phyloP scores from a whole-genome alignment of 2,797 vertebrate species.

The Anguilla megastoma region DNA sequence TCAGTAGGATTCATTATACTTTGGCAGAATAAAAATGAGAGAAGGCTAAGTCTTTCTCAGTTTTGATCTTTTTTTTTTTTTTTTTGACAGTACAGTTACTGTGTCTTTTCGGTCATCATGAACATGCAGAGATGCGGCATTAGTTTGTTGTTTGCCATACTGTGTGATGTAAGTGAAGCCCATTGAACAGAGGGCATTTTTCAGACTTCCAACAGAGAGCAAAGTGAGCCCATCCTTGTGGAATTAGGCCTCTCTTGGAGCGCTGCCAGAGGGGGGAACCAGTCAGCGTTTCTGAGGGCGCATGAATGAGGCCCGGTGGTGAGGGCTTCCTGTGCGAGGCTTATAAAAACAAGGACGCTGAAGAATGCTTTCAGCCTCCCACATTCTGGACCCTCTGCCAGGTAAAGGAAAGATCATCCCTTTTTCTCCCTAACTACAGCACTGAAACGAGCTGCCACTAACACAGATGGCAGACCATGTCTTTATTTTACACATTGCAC shows the following conservation, averaged over 20 bases:
- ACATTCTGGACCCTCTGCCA: conserved; percentile 67
- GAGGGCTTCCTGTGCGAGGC: conserved; percentile 72
- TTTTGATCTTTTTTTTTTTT: neutral
- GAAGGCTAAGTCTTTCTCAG: neutral
- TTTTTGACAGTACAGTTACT: neutral
- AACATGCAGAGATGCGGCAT: conserved; percentile 21
- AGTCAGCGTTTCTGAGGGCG: conserved; percentile 74
- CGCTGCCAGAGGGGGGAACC: conserved; percentile 64
- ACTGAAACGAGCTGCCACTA: neutral
- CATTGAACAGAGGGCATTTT: conserved; percentile 31
- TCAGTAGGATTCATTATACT: neutral
- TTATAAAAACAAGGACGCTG: conserved; percentile 70
- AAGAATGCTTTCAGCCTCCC: conserved; percentile 60
- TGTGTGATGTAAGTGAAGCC: conserved; percentile 61
- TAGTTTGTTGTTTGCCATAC: conserved; percentile 62
- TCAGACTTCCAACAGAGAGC: neutral
- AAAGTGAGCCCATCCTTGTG: conserved; percentile 25
- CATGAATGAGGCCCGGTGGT: conserved; percentile 71
- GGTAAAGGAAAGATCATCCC: conserved; percentile 55
- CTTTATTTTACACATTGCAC: neutral
- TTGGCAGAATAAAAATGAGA: neutral
- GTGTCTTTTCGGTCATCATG: neutral
- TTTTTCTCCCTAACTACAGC: neutral
- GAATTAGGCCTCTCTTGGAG: conserved; percentile 45
- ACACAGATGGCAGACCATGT: neutral